Base-by-base conservation (phyloP, 1,140 invertebrate genomes). In the Solenopsis fugax region DNA sequence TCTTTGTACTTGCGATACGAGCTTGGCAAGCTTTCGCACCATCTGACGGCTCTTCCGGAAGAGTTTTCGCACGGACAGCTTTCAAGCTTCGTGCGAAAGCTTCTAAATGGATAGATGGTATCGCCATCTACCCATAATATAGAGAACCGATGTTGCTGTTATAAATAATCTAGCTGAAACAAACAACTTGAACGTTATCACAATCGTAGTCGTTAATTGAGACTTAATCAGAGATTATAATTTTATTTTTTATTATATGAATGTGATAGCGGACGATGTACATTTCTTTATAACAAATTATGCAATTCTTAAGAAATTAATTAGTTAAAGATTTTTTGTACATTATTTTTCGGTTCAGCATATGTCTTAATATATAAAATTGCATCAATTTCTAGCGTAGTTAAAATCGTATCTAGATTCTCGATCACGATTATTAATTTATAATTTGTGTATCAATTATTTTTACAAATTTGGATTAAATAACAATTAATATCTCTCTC, bases 21-120 rank as follows among this genome's bases (percentile, higher is more conserved):
- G 69, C 88, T 89, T 81, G 86, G 48, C 80, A 84, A 73, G 80
- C 80, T 75, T 84, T 75, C 21, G 80, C 89, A 85, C 89, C 89
- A 90, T 90, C 89, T 90, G 86, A 87, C 86, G 89, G 89, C 16
- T 72, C 21, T 67, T 24, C 12, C 21, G 45, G 88, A 85, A 71
- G 88, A 84, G 80, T 78, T 90, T 71, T 77, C 86, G 78, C 62
- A 58, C 52, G 45, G 21, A 37, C 48, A 75, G 69, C 88, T 87
- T 90, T 67, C 72, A 78, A 77, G 77, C 73, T 77, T 45, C 84
- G 37, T 64, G 72, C 64, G 41, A 71, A 85, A 85, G 88, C 62
- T 89, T 80, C 60, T 80, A 48, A 48, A 64, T 56, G 60, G 88
- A 60, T 80, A 48, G 37, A 64, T 56, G 60, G 88, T 90, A 89